phyloP scores from a whole-genome alignment of 2,888 invertebrate species.

The Leptinotarsa tumamoca region DNA sequence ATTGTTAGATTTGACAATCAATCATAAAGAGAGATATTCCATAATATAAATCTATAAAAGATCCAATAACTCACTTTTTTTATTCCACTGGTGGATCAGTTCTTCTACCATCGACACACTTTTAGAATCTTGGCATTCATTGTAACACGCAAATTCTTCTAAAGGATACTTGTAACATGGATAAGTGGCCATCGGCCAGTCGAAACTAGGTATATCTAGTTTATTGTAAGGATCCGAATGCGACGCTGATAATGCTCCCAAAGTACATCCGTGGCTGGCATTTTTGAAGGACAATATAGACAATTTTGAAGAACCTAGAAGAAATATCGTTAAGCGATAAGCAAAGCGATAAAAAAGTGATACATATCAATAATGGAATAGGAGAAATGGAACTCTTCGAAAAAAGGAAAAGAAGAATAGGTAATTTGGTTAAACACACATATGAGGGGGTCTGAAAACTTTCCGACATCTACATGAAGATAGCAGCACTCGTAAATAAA shows the following conservation, averaged over 20 bases:
- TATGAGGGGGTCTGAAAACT: too few relatives aligned
- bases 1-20: too few relatives aligned
- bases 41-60: neutral
- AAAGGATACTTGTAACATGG: constrained; percentile 95
- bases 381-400: too few relatives aligned
- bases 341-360: too few relatives aligned
- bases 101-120: constrained; percentile 78
- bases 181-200: constrained; percentile 95
- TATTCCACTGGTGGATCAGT: constrained; percentile 73
- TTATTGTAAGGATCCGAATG: constrained; percentile 84
- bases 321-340: neutral
- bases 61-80: constrained; percentile 65
- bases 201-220: constrained; percentile 91
- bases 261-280: constrained; percentile 94
- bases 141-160: constrained; percentile 80
- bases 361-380: neutral
- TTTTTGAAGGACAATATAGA: constrained; percentile 89
- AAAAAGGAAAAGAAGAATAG: too few relatives aligned
- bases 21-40: too few relatives aligned
- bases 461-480: too few relatives aligned
- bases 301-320: constrained; percentile 80
- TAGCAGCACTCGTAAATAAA: too few relatives aligned
- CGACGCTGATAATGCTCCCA: constrained; percentile 86
- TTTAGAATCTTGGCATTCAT: constrained; percentile 83
- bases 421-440: too few relatives aligned